Percentiles rank a stretch among this genome's conserved stretches.
Conservation (phyloP, 2,797 vertebrate genomes). For the Pangasius larnaudii region DNA sequence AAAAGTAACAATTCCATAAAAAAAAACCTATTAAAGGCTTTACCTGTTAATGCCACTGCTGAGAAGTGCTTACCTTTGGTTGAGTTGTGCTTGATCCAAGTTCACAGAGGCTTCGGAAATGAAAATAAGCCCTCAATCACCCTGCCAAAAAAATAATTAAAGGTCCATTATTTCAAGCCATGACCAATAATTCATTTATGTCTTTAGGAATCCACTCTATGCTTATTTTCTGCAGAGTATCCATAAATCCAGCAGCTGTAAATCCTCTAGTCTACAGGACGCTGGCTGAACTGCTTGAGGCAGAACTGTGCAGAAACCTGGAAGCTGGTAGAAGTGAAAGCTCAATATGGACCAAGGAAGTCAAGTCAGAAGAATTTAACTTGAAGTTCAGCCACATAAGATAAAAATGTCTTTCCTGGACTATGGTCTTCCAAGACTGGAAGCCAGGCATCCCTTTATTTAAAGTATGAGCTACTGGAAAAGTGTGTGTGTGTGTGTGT, state of each 20-base stretch:
- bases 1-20: neutral
- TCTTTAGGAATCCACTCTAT: conserved; percentile 22
- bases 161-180: conserved; percentile 37
- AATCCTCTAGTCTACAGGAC: conserved; percentile 26
- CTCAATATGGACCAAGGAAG: neutral
- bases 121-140: conserved; percentile 46
- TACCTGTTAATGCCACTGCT: neutral
- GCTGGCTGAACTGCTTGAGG: neutral
- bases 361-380: neutral
- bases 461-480: neutral
- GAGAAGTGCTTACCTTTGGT: conserved; percentile 55
- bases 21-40: conserved; percentile 23
- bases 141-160: conserved; percentile 51
- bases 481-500: neutral
- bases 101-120: conserved; percentile 39
- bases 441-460: neutral
- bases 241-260: conserved; percentile 29
- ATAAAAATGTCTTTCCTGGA: neutral
- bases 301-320: neutral
- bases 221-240: conserved; percentile 25
- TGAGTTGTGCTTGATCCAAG: conserved; percentile 54
- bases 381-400: neutral
- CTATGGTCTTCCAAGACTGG: neutral
- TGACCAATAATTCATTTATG: conserved; percentile 32
- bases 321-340: neutral